phyloP scores from a whole-genome alignment of 2,888 invertebrate species.

The Hymenopus coronatus region DNA sequence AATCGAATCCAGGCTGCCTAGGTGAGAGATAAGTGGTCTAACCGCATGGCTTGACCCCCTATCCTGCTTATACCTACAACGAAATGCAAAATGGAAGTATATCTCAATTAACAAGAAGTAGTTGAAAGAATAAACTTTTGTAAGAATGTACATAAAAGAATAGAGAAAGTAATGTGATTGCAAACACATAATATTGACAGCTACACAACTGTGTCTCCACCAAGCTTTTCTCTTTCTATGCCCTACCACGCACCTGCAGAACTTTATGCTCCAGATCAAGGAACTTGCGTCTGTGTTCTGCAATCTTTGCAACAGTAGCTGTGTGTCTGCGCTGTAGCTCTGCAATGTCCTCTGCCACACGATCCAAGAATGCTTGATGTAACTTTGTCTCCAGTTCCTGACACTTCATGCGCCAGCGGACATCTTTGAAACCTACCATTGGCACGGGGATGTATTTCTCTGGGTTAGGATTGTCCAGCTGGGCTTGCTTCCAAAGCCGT shows the following conservation, averaged over 20 bases:
- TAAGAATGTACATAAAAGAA: too few species aligned
- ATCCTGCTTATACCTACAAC: too few species aligned
- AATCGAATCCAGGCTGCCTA: too few species aligned
- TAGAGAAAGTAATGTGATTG: too few species aligned
- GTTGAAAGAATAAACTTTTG: too few species aligned
- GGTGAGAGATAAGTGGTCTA: too few species aligned
- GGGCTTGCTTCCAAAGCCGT: constrained; percentile 93
- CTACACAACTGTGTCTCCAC: too few species aligned
- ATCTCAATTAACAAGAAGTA: too few species aligned
- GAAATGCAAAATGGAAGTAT: too few species aligned
- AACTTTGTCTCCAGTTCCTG: constrained; percentile 81
- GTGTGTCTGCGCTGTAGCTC: constrained; percentile 79
- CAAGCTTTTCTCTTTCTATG: background rate
- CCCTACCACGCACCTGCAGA: constrained; percentile 59
- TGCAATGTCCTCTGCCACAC: constrained; percentile 73
- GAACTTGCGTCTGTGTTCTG: constrained; percentile 77
- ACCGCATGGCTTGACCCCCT: too few species aligned
- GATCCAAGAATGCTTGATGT: constrained; percentile 76
- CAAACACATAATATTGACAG: too few species aligned
- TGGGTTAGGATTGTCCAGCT: constrained; percentile 91
- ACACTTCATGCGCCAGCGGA: constrained; percentile 72
- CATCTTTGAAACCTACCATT: constrained; percentile 78
- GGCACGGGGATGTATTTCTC: constrained; percentile 88
- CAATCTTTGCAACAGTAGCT: constrained; percentile 73
- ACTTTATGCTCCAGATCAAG: constrained; percentile 80